phyloP scores from a whole-genome alignment of 2,888 invertebrate genomes.

The Cordilura impudica region DNA sequence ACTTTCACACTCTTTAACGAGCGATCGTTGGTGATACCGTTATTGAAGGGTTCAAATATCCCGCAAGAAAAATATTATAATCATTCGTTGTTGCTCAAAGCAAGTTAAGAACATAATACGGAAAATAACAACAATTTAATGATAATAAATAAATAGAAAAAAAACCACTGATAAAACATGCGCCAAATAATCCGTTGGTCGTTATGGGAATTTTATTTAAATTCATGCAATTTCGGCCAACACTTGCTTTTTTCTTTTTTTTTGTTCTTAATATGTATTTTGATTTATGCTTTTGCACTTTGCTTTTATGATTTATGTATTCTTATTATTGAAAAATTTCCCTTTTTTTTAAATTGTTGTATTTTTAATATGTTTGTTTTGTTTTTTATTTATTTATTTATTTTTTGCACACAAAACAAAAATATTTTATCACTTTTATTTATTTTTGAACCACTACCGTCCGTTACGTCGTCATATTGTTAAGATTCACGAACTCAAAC shows the following conservation, averaged over 20 bases:
- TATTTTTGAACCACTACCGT: slow-evolving; percentile 57
- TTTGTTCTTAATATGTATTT: neutral
- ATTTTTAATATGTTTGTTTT: slow-evolving; percentile 5
- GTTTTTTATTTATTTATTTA: neutral
- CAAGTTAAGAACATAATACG: neutral
- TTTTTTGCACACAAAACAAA: neutral
- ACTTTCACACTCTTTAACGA: slow-evolving; percentile 12
- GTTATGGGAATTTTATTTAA: slow-evolving; percentile 43
- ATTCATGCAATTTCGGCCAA: slow-evolving; percentile 14
- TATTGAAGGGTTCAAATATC: neutral
- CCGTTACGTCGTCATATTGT: slow-evolving; percentile 70
- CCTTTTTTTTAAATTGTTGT: neutral
- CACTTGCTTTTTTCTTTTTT: slow-evolving; percentile 32
- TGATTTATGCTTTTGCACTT: slow-evolving; percentile 18
- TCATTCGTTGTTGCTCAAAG: no score
- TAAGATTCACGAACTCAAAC: slow-evolving; percentile 70
- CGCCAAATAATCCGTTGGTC: slow-evolving; percentile 22
- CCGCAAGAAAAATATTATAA: neutral
- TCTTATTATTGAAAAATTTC: neutral
- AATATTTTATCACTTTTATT: slow-evolving; percentile 42
- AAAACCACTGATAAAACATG: slow-evolving; percentile 40
- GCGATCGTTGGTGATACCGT: neutral
- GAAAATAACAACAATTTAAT: slow-evolving; percentile 4
- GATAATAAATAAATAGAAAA: neutral
- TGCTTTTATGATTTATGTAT: slow-evolving; percentile 13